Percentiles rank a stretch among this genome's conserved stretches.
Evolutionary conservation across 1,140 invertebrate species (phyloP).

Genomic region (Drosophila mayri): DNA sequence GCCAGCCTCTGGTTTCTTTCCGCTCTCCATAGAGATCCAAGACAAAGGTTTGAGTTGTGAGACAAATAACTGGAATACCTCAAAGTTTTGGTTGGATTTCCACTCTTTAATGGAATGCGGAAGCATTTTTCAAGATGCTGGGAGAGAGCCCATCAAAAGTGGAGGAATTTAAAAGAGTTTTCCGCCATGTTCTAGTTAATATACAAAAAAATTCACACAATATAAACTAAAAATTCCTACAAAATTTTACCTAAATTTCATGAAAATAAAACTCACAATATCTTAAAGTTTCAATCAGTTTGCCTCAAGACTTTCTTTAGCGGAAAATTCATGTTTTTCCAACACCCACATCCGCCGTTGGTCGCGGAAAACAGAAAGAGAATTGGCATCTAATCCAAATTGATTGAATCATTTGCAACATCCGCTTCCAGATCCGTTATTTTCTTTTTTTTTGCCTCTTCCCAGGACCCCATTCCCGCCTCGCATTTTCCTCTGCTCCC

Average conservation of each 20-base stretch:
- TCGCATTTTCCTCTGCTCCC: not conserved
- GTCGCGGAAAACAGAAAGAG: constrained; percentile 10
- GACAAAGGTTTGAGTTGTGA: constrained; percentile 20
- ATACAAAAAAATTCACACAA: not conserved
- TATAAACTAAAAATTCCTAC: not conserved
- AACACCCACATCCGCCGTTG: constrained; percentile 8
- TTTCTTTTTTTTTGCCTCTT: not conserved
- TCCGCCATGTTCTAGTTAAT: not conserved
- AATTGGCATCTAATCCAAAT: constrained; percentile 27
- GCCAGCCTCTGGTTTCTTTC: not conserved
- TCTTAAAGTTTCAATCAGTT: not conserved
- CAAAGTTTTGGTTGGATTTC: not conserved
- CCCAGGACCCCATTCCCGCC: not conserved
- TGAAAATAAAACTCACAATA: too few species aligned
- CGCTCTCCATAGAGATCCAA: not conserved
- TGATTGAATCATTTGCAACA: constrained; percentile 53
- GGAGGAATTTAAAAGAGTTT: constrained; percentile 1
- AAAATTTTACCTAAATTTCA: not conserved
- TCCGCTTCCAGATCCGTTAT: constrained; percentile 40
- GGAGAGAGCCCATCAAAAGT: constrained; percentile 1
- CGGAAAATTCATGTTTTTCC: not conserved
- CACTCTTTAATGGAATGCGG: constrained; percentile 8
- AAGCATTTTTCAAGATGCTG: constrained; percentile 2
- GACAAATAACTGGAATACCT: constrained; percentile 3
- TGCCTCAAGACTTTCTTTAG: not conserved